These are phyloP conservation scores for Watsonalla cultraria DNA, from an alignment of 2,888 invertebrate genomes.

Conservation along the genomic window DNA sequence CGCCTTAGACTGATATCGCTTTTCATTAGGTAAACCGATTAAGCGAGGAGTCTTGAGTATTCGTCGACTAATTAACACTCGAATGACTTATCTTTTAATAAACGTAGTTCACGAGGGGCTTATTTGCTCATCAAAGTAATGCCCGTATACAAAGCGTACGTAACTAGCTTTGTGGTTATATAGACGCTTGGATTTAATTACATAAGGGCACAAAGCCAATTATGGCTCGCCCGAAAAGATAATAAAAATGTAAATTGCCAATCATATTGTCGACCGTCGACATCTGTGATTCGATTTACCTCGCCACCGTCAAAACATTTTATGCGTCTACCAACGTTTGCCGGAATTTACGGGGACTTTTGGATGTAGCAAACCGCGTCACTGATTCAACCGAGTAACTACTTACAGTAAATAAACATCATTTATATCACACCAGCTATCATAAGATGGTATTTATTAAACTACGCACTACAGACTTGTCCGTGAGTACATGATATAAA, in stretches of 20 bases:
- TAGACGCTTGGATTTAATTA: conserved; percentile 18
- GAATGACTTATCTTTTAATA: neutral
- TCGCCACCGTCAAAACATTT: conserved; percentile 18
- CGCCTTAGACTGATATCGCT: conserved; percentile 27
- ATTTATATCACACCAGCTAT: neutral
- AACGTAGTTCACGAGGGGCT: neutral
- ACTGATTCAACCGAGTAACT: conserved; percentile 10
- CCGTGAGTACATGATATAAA: neutral
- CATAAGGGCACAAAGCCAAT: conserved; percentile 29
- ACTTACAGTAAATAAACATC: neutral
- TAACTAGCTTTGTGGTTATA: conserved; percentile 6
- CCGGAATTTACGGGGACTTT: conserved; percentile 8
- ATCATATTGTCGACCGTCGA: conserved; percentile 31
- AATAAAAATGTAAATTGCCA: conserved; percentile 48
- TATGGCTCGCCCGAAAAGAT: conserved; percentile 27
- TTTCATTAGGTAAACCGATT: conserved; percentile 16
- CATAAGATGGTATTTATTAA: neutral
- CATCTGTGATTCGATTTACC: conserved; percentile 24
- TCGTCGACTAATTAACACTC: conserved; percentile 6
- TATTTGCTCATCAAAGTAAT: neutral
- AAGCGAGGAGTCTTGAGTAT: conserved; percentile 17
- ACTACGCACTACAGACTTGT: neutral
- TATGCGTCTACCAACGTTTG: conserved; percentile 4
- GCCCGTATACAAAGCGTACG: conserved; percentile 2
- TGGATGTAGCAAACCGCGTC: conserved; percentile 13